These are phyloP conservation scores for Bombus confusus DNA, from an alignment of 1,140 invertebrate genomes.

Conservation along the genomic window DNA sequence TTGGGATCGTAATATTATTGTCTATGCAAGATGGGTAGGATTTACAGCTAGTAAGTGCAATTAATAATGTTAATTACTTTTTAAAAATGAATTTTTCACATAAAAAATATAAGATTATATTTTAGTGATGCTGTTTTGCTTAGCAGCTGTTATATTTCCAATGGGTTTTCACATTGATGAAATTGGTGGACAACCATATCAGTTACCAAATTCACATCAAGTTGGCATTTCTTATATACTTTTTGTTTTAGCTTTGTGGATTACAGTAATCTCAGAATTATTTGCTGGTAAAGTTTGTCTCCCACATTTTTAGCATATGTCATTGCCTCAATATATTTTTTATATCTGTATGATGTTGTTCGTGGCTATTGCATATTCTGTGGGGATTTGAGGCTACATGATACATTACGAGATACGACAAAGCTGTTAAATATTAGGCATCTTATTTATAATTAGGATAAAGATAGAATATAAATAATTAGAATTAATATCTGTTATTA, in stretches of 20 bases:
- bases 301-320: slow-evolving; percentile 91
- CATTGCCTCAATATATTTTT: slow-evolving; percentile 39
- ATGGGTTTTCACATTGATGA: slow-evolving; percentile 97
- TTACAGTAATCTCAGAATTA: slow-evolving; percentile 97
- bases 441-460: not conserved
- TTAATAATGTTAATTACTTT: slow-evolving; percentile 65
- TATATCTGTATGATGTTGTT: not conserved
- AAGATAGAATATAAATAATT: too few species aligned
- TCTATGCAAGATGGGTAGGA: slow-evolving; percentile 97
- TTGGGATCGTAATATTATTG: slow-evolving; percentile 95
- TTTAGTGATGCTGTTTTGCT: slow-evolving; percentile 96
- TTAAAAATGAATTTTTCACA: slow-evolving; percentile 31
- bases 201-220: slow-evolving; percentile 97
- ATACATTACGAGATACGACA: not conserved
- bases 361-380: not conserved
- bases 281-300: slow-evolving; percentile 99
- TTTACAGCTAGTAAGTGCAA: slow-evolving; percentile 93
- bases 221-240: slow-evolving; percentile 98
- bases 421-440: not conserved
- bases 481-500: too few species aligned
- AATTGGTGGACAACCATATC: slow-evolving; percentile 97
- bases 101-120: slow-evolving; percentile 39
- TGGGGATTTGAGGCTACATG: not conserved
- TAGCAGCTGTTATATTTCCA: slow-evolving; percentile 97
- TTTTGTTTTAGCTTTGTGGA: slow-evolving; percentile 97